Base-by-base conservation (phyloP, 2,888 invertebrate genomes). In the Tanaodytes sp. region DNA sequence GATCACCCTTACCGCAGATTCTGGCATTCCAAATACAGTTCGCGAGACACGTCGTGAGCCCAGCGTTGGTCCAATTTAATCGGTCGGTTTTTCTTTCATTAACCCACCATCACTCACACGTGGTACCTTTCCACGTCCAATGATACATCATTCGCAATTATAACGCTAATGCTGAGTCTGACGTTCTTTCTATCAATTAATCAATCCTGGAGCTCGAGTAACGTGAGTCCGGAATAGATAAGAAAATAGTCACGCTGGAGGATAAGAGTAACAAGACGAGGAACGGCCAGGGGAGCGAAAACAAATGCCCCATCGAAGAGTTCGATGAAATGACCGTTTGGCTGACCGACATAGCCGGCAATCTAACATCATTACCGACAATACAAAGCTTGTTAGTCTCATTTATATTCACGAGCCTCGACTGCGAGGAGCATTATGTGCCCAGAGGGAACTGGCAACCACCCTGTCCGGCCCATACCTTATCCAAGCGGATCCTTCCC, bases 381-480 rank as follows among this genome's bases (percentile, higher is more conserved):
- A 83, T 84, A 79, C 82, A 78, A 77, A 80, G 80, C 84, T 84
- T 82, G 82, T 84, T 84, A 84, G 83, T 82, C 83, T 83, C 82
- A 80, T 84, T 84, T 82, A 83, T 82, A 83, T 82, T 82, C 84
- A 80, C 81, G 76, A 72, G 74, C 64, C 69, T 66, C 61, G 49
- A 55, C 55, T 39, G 58, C 54, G 48, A 52, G 58, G 65, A 59
- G 57, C 54, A 45, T 65, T 52, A 54, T 43, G 61, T 51, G 49
- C 42, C 68, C 62, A 11, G 37, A 58, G 62, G 72, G 65, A 65
- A 61, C 52, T 45, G 30, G 15, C 27, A 58, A 46, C 64, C 37
- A 36, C 54, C 59, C 72, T 62, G 14, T 59, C 36, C 59, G 23
- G 51, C 54, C 49, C 55, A 14, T 54, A 51, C 31, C 49, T 48